These are phyloP conservation scores for Diloba caeruleocephala DNA, from an alignment of 2,888 invertebrate genomes.

Conservation along the genomic window DNA sequence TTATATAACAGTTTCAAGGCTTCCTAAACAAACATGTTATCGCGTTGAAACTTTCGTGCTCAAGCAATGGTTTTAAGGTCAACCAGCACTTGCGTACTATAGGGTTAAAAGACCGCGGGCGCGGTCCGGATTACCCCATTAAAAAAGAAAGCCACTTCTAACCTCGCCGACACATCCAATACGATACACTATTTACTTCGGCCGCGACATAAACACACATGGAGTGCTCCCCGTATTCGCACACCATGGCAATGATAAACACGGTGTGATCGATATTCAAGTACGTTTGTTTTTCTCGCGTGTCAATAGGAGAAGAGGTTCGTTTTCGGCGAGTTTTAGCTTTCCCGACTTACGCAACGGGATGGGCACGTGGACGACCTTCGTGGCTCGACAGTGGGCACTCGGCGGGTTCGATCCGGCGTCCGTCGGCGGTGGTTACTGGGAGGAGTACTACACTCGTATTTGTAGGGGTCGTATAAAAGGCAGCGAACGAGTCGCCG, in stretches of 20 bases:
- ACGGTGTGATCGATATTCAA: slow-evolving; percentile 77
- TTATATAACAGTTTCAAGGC: slow-evolving; percentile 54
- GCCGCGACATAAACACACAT: slow-evolving; percentile 64
- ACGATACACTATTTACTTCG: slow-evolving; percentile 66
- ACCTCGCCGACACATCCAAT: slow-evolving; percentile 61
- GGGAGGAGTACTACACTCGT: slow-evolving; percentile 55
- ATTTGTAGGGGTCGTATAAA: slow-evolving; percentile 60
- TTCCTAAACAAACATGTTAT: slow-evolving; percentile 74
- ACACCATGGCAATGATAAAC: slow-evolving; percentile 75
- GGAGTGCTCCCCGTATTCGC: slow-evolving; percentile 52
- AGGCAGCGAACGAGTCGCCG: slow-evolving; percentile 80
- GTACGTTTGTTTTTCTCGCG: slow-evolving; percentile 78
- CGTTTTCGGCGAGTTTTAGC: slow-evolving; percentile 66
- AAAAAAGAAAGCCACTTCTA: slow-evolving; percentile 70
- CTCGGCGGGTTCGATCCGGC: slow-evolving; percentile 45
- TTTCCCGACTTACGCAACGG: slow-evolving; percentile 82
- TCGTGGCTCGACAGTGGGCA: slow-evolving; percentile 53
- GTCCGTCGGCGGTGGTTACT: slow-evolving; percentile 42
- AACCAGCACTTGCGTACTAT: slow-evolving; percentile 76
- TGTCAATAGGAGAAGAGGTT: slow-evolving; percentile 82
- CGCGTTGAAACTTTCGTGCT: slow-evolving; percentile 59
- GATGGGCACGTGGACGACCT: slow-evolving; percentile 71
- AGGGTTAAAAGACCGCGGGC: slow-evolving; percentile 80
- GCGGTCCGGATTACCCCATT: slow-evolving; percentile 76
- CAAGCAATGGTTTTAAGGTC: slow-evolving; percentile 77